Evolutionary conservation across 1,140 invertebrate genomes (phyloP), one percentile per base, ranked within the genome.

Genomic region (Heliconius hermathena): DNA sequence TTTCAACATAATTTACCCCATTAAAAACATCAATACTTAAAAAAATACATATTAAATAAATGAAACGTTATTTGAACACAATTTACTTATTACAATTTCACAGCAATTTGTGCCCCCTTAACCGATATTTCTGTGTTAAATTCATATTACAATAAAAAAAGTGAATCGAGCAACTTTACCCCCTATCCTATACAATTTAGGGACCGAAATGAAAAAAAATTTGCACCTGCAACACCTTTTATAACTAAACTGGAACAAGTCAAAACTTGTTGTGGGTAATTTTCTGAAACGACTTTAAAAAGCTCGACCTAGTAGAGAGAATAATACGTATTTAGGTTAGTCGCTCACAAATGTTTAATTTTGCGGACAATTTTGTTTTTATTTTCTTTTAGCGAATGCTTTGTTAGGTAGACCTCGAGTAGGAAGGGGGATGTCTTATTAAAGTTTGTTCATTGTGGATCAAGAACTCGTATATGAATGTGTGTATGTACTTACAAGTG

Each of bases 241-340:
- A 71, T 72, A 33, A 57, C 36, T 74, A 66, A 81, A 81, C 76
- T 81, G 73, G 80, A 66, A 71, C 80, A 73, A 76, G 72, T 80
- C 75, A 70, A 75, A 70, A 78, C 60, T 75, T 73, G 75, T 82
- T 80, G 81, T 76, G 41, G 81, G 73, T 80, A 82, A 82, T 82
- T 82, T 82, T 71, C 71, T 71, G 71, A 36, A 77, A 77, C 76
- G 74, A 75, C 72, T 78, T 54, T 71, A 80, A 70, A 73, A 38
- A 60, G 72, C 49, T 49, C 76, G 79, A 77, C 78, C 81, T 71
- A 73, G 74, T 71, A 71, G 60, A 71, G 73, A 73, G 73, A 72
- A 73, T 73, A 74, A 79, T 74, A 66, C 77, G 57, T 80, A 80
- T 82, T 80, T 76, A 76, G 76, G 81, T 82, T 77, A 80, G 52